Conservation (phyloP, 2,888 invertebrate species). For the Drosophila fulvimacula region DNA sequence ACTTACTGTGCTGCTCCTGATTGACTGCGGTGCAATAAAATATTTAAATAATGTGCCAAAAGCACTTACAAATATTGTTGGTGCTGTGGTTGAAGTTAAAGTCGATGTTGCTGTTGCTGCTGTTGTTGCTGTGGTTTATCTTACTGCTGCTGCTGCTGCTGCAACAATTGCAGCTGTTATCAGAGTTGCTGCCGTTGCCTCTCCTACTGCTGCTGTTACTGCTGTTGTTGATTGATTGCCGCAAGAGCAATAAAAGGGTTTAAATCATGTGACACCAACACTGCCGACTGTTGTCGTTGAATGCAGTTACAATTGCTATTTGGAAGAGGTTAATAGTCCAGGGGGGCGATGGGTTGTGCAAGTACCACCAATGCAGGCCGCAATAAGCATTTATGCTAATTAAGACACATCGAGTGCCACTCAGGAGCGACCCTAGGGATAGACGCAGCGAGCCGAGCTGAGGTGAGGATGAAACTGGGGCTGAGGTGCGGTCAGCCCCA, state of each 20-base stretch:
- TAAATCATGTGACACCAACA: conserved; percentile 56
- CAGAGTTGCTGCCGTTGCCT: conserved; percentile 8
- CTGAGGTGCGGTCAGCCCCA: conserved; percentile 34
- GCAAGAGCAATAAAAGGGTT: conserved; percentile 62
- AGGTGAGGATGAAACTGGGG: neutral
- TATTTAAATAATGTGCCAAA: neutral
- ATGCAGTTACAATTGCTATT: conserved; percentile 3
- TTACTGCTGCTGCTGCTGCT: neutral
- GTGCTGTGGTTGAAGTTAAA: neutral
- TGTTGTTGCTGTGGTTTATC: neutral
- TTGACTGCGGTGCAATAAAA: neutral
- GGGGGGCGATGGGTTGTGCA: conserved; percentile 24
- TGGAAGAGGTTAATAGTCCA: neutral
- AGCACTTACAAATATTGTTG: neutral
- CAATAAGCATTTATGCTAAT: conserved; percentile 72
- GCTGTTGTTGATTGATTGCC: conserved; percentile 61
- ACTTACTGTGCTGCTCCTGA: neutral
- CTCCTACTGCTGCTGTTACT: conserved; percentile 28
- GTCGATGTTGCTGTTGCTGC: neutral
- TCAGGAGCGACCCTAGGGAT: conserved; percentile 9
- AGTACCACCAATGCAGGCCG: conserved; percentile 34
- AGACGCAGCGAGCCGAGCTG: neutral
- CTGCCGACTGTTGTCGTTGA: conserved; percentile 19
- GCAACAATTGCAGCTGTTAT: neutral
- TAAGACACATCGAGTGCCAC: conserved; percentile 69